These are phyloP conservation scores for Psix sp. DNA, from an alignment of 1,140 invertebrate species.

Conservation along the genomic window DNA sequence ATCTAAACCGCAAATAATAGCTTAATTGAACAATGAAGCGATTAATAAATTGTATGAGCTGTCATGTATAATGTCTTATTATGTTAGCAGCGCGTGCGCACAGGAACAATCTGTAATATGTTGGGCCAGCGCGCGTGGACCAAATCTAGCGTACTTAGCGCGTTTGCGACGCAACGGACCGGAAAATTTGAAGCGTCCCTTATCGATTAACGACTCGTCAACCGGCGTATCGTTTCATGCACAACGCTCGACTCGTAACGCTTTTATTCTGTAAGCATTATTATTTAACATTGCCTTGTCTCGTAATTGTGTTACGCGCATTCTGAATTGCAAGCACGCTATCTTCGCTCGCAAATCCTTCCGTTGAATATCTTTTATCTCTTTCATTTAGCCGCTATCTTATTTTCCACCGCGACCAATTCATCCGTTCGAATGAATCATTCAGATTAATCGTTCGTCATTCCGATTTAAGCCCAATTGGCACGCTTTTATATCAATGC, in stretches of 20 bases:
- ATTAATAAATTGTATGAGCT: conserved; percentile 41
- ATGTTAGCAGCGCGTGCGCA: conserved; percentile 39
- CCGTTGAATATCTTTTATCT: conserved; percentile 36
- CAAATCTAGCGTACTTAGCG: conserved; percentile 54
- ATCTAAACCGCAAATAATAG: neutral
- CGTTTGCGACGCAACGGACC: conserved; percentile 49
- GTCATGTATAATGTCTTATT: too few relatives aligned
- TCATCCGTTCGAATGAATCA: conserved; percentile 3
- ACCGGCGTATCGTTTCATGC: conserved; percentile 51
- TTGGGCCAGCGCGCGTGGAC: conserved; percentile 56
- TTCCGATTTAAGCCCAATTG: neutral
- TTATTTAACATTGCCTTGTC: conserved; percentile 48
- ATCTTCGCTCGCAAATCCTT: conserved; percentile 32
- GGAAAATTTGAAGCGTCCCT: conserved; percentile 57
- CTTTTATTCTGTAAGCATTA: conserved; percentile 46
- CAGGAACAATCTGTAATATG: conserved; percentile 43
- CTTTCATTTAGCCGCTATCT: conserved; percentile 30
- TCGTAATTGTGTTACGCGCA: conserved; percentile 44
- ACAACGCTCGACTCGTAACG: conserved; percentile 41
- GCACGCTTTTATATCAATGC: too few relatives aligned
- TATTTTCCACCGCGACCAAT: conserved; percentile 17
- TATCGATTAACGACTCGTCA: conserved; percentile 56
- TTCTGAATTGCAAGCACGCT: conserved; percentile 29
- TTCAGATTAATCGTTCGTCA: conserved; percentile 6
- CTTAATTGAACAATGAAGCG: conserved; percentile 33